Base-by-base conservation (phyloP, 2,888 invertebrate species). In the Eupithecia tripunctaria region DNA sequence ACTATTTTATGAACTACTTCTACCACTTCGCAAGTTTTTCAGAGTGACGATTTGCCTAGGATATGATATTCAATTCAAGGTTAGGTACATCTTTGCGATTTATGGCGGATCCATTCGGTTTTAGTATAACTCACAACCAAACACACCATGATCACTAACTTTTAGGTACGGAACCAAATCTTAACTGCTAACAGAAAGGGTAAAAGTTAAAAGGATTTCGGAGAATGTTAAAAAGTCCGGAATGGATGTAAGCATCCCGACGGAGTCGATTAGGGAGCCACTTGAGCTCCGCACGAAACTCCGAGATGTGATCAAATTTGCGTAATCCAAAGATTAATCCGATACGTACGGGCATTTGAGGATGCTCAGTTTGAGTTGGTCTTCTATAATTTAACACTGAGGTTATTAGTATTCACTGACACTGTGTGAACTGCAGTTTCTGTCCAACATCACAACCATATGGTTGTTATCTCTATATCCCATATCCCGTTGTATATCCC, bases 261-360 rank as follows among this genome's bases (percentile, higher is more conserved):
- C 36, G 62, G 18, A 63, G 62, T 63, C 62, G 62, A 36, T 63
- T 38, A 65, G 41, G 25, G 38, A 41, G 25, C 65, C 65, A 65
- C 65, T 41, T 65, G 27, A 63, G 62, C 62, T 63, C n/a, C 62
- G 62, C 62, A 63, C 36, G 62, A 32, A 66, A 60, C 32, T 59
- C 62, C 32, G 36, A 63, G 62, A 63, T 70, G 25, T 70, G 27
- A 21, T 29, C 47, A 25, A 64, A 70, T 47, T 63, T 63, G 32
- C 62, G 62, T 63, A 63, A 63, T 63, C 62, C 36, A 32, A 36
- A 38, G 59, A 62, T 38, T 38, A 60, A 59, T 63, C 62, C 10
- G 62, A 62, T 63, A 21, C 10, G 36, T 32, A 36, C 12, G 36
- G 62, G 62, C 1, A 32, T 63, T 25, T 21, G 56, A 25, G 25